Conservation (phyloP, 1,140 invertebrate genomes). For the Propsilocerus akamusi region DNA sequence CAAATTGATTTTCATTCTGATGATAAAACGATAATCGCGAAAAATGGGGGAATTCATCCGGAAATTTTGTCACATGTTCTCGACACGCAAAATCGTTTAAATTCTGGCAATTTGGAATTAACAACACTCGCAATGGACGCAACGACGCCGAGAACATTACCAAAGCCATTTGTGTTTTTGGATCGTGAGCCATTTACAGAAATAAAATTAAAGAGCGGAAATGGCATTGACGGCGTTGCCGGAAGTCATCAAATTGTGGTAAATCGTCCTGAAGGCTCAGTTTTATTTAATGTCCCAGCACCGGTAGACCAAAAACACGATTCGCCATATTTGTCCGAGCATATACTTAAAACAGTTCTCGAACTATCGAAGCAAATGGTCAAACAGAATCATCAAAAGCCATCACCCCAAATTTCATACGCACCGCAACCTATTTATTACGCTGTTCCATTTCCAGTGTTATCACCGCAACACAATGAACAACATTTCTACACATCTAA, state of each 20-base stretch:
- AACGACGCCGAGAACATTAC: slow-evolving; percentile 1
- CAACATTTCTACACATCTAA: not conserved
- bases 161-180: slow-evolving; percentile 1
- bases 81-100: not conserved
- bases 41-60: slow-evolving; percentile 3
- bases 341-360: slow-evolving; percentile 21
- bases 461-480: not conserved
- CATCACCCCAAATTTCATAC: slow-evolving; percentile 15
- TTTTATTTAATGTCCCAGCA: slow-evolving; percentile 16
- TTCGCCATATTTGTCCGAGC: slow-evolving; percentile 20
- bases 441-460: slow-evolving; percentile 15
- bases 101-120: not conserved
- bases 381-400: slow-evolving; percentile 11
- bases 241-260: slow-evolving; percentile 23
- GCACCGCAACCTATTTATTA: slow-evolving; percentile 5
- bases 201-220: slow-evolving; percentile 13
- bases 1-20: not conserved
- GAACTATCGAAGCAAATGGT: slow-evolving; percentile 24
- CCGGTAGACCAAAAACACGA: slow-evolving; percentile 10
- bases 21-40: not conserved
- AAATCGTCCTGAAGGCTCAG: slow-evolving; percentile 21
- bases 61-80: slow-evolving; percentile 5
- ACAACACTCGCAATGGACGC: slow-evolving; percentile 3
- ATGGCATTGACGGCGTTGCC: slow-evolving; percentile 14
- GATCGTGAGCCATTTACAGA: slow-evolving; percentile 11